Evolutionary conservation across 2,113 vertebrate species (phyloP).

Genomic region (Pygoscelis antarcticus): DNA sequence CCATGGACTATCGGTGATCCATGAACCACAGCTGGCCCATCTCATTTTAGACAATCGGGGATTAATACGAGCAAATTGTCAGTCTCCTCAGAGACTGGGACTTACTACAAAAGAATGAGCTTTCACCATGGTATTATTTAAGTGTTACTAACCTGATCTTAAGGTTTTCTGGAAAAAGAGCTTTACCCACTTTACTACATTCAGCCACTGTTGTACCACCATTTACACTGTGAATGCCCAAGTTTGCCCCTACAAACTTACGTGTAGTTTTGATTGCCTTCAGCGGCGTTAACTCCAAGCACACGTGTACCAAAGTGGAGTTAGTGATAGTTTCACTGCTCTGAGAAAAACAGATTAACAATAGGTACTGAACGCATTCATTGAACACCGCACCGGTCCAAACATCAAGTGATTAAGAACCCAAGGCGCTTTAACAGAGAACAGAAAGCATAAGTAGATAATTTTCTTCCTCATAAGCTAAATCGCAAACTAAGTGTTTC

Average conservation of each 20-base stretch:
- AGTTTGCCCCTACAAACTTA: neutral
- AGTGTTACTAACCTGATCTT: neutral
- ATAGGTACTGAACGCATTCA: neutral
- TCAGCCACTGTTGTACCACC: fast-evolving
- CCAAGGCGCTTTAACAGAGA: neutral
- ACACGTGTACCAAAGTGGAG: neutral
- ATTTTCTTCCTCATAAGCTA: neutral
- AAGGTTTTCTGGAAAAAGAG: neutral
- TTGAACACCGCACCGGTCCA: neutral
- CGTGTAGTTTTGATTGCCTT: neutral
- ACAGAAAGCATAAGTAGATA: neutral
- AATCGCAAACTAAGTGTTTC: neutral
- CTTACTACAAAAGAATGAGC: neutral
- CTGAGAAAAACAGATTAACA: neutral
- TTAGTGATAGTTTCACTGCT: neutral
- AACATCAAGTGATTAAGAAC: neutral
- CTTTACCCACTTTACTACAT: neutral
- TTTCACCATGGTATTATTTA: neutral
- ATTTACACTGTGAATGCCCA: neutral
- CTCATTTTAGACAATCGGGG: neutral
- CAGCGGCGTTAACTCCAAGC: neutral
- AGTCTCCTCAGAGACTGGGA: neutral
- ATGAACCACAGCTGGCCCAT: neutral
- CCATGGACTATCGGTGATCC: neutral
- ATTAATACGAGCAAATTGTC: neutral